Evolutionary conservation across 2,888 invertebrate species (phyloP), one percentile per base, ranked within the genome.

Genomic region (Iselma pallidipennis): DNA sequence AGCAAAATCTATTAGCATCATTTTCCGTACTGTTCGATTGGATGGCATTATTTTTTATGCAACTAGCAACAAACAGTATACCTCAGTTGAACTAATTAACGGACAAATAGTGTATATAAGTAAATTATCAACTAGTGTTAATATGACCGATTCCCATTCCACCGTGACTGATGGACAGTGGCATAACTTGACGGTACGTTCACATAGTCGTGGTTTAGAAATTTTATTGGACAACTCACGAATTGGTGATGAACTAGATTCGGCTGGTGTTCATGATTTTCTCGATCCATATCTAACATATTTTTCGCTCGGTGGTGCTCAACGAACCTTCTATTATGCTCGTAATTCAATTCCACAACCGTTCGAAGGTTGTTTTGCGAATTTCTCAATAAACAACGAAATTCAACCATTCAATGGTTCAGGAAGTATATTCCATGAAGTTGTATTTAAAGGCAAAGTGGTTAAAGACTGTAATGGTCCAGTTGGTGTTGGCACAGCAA

Each of bases 301-400:
- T 4, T 81, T 97, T 57, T 89, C 91, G 2, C 81, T 97, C 42
- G 96, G 96, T 42, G 94, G 94, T 7, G 87, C 88, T 0, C 86
- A 87, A 73, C 81, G 86, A 19, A 89, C 88, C 71, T 84, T 86
- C 72, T 84, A 89, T 68, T 80, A 84, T 58, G 82, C 80, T 5
- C 84, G 85, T 42, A 84, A 85, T 59, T 74, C 77, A 23, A 80
- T 82, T 51, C 85, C 86, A 12, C 83, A 84, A 77, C 90, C 86
- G 70, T 96, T 96, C 77, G 91, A 91, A 81, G 97, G 97, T 1
- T 98, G 97, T 75, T 82, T 98, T 61, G 90, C 92, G 0, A 94
- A 95, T 77, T 93, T 98, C 76, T 90, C 91, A 2, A 87, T 98
- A 19, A 95, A 97, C 76, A 91, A 91, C 73, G 93, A 96, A 82